Evolutionary conservation across 2,888 invertebrate genomes (phyloP).

Genomic region (Ashinkailepas kermadecensis): DNA sequence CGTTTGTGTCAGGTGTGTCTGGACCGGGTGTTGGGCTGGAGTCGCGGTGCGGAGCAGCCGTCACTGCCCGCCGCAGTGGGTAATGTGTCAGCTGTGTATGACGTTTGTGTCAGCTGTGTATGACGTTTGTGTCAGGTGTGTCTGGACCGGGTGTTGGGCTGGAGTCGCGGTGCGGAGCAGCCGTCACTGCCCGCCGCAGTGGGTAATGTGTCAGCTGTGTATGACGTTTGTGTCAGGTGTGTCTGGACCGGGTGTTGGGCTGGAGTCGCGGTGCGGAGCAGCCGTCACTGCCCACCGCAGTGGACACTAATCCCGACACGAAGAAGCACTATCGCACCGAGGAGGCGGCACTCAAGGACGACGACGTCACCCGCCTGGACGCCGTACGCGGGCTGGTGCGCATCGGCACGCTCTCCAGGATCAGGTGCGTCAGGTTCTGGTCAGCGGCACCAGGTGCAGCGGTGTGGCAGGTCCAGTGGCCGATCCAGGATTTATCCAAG

Average conservation of each 20-base stretch:
- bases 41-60: conserved; percentile 50
- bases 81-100: not conserved
- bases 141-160: conserved; percentile 39
- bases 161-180: conserved; percentile 45
- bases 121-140: no score
- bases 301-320: conserved; percentile 37
- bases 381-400: conserved; percentile 50
- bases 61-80: conserved; percentile 42
- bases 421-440: conserved; percentile 34
- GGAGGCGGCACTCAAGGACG: conserved; percentile 68
- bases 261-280: conserved; percentile 46
- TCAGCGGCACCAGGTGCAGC: no score
- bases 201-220: conserved; percentile 42
- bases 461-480: no score
- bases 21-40: conserved; percentile 39
- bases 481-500: no score
- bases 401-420: conserved; percentile 42
- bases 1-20: conserved; percentile 41
- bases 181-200: conserved; percentile 47
- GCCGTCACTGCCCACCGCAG: conserved; percentile 46
- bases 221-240: conserved; percentile 46
- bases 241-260: conserved; percentile 38
- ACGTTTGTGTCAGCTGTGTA: conserved; percentile 50
- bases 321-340: conserved; percentile 44
- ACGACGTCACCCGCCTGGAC: conserved; percentile 76